Conservation (phyloP, 2,113 vertebrate genomes). For the Sebastes schlegelii region DNA sequence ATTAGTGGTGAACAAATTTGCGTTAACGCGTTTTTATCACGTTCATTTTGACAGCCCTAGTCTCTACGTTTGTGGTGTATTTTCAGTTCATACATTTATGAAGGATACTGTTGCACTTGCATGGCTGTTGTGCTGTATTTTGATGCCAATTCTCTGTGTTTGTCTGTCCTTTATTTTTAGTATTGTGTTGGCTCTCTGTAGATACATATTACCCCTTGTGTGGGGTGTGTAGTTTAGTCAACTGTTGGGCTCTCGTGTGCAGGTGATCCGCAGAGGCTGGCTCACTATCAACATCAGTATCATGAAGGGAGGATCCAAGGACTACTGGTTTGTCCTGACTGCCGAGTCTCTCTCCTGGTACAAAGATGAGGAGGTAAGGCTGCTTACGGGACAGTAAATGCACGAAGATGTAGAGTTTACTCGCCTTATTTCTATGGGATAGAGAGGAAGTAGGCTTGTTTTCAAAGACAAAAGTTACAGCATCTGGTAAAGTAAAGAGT, state of each 20-base stretch:
- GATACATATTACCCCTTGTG: neutral
- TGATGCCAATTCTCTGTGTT: neutral
- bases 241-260: constrained; percentile 31
- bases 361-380: constrained; percentile 95
- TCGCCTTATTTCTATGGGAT: neutral
- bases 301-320: constrained; percentile 98
- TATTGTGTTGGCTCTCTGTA: neutral
- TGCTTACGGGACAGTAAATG: neutral
- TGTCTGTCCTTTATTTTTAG: neutral
- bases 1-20: too few species aligned
- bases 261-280: constrained; percentile 97
- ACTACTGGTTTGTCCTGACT: constrained; percentile 98
- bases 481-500: neutral
- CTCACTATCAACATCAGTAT: constrained; percentile 98
- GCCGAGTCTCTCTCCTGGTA: constrained; percentile 98
- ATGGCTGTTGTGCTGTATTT: constrained; percentile 14
- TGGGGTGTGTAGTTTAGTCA: constrained; percentile 13
- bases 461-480: neutral
- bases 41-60: too few species aligned
- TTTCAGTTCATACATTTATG: neutral
- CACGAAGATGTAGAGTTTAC: neutral
- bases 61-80: constrained; percentile 3
- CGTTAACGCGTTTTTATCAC: too few species aligned
- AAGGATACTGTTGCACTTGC: neutral
- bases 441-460: neutral